Evolutionary conservation across 1,140 invertebrate species (phyloP), one percentile per base, ranked within the genome.

Genomic region (Lutraria rhynchaena): DNA sequence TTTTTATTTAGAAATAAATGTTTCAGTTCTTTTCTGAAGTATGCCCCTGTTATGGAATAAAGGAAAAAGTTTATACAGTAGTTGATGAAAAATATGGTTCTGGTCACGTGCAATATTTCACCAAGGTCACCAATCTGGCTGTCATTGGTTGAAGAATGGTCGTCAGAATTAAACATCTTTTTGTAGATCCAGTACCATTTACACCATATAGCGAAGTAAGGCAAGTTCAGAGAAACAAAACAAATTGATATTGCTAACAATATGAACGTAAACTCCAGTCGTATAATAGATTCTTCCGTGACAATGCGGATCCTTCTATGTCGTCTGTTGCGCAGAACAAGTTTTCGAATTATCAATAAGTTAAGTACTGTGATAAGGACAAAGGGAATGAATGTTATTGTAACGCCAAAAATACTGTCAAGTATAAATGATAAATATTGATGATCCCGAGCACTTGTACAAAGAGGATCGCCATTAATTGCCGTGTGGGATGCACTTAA

Each of bases 61-160:
- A 89, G 55, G 53, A 89, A 87, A 37, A 89, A 88, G 60, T 89
- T 89, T 4, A 88, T 84, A 49, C 87, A 87, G 37, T 89, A 89
- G 70, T 89, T 89, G 24, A 88, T 81, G 49, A 85, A 87, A 58
- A 89, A 89, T 33, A 88, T 87, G 5, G 86, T 81, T 35, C 85
- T 82, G 0, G 83, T 81, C 4, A 88, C 44, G 35, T 77, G 53
- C 9, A 83, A 49, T 27, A 53, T 77, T 2, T 76, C 73, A 53
- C 69, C 71, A 0, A 76, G 51, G 17, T 76, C 22, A n/a, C 33
- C 51, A 31, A 82, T 55, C 33, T 75, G 29, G 19, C 24, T 49
- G 37, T 60, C 55, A 35, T 81, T 33, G 27, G 65, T 41, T 11
- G n/a, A 24, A 7, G 60, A 53, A 15, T 41, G 37, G 15, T 41